Conservation (phyloP, 2,797 vertebrate species). For the Acestrorhynchus altus region DNA sequence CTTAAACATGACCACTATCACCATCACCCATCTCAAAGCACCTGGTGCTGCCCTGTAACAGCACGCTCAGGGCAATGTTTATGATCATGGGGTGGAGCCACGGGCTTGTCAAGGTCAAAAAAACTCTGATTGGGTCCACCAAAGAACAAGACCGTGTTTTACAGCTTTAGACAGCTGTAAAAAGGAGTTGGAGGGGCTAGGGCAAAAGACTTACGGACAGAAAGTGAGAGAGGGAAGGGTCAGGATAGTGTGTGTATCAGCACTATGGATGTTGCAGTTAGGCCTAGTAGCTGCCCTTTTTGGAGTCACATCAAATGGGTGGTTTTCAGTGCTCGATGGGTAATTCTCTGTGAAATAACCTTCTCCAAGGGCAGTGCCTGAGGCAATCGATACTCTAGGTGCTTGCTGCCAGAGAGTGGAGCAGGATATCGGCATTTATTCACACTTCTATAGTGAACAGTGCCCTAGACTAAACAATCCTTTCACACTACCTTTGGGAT, state of each 20-base stretch:
- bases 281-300: conserved; percentile 29
- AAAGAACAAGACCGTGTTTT: conserved; percentile 1
- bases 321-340: conserved; percentile 50
- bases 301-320: conserved; percentile 61
- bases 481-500: conserved; percentile 57
- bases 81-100: conserved; percentile 6
- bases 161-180: conserved; percentile 6
- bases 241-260: conserved; percentile 35
- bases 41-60: background rate
- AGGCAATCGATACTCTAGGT: conserved; percentile 75
- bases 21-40: conserved; percentile 12
- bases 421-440: conserved; percentile 49
- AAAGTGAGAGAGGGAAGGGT: conserved; percentile 26
- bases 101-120: conserved; percentile 8
- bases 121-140: background rate
- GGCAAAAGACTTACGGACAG: conserved; percentile 12
- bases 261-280: conserved; percentile 40
- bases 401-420: conserved; percentile 68
- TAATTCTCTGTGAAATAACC: conserved; percentile 76
- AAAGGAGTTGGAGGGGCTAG: background rate
- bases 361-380: conserved; percentile 75
- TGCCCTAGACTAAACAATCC: conserved; percentile 35
- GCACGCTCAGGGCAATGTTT: conserved; percentile 9
- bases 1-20: conserved; percentile 7
- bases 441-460: conserved; percentile 30